Evolutionary conservation across 1,140 invertebrate species (phyloP).

Genomic region (Physella acuta): DNA sequence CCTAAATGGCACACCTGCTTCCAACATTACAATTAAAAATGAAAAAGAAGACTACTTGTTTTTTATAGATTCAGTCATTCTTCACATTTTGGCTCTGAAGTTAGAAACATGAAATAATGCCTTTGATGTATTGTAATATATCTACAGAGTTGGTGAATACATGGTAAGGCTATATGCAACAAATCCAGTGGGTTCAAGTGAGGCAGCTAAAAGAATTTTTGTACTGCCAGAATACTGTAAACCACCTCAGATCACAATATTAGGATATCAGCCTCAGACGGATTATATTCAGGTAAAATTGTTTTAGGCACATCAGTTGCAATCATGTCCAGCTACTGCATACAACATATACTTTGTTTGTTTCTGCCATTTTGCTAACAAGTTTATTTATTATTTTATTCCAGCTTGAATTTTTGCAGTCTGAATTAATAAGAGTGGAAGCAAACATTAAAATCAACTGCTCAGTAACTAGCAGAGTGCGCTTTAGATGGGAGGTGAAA

Average conservation of each 20-base stretch:
- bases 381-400: slow-evolving; percentile 3
- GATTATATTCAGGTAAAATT: too few species aligned
- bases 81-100: too few species aligned
- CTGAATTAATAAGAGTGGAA: slow-evolving; percentile 9
- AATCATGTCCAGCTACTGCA: not conserved
- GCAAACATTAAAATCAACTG: slow-evolving; percentile 21
- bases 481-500: slow-evolving; percentile 3
- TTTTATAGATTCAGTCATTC: too few species aligned
- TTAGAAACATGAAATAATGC: too few species aligned
- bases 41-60: too few species aligned
- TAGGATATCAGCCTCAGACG: too few species aligned
- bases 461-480: not conserved
- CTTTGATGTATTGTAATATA: too few species aligned
- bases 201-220: slow-evolving; percentile 34
- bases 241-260: slow-evolving; percentile 35
- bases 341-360: not conserved
- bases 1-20: too few species aligned
- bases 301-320: not conserved
- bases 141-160: slow-evolving; percentile 39
- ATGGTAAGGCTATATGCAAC: slow-evolving; percentile 35
- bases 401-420: slow-evolving; percentile 5
- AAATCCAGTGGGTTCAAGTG: slow-evolving; percentile 35
- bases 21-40: too few species aligned
- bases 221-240: slow-evolving; percentile 36
- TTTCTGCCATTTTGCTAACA: not conserved